Percentiles rank a stretch among this genome's conserved stretches.
Evolutionary conservation across 2,797 vertebrate genomes (phyloP).

Genomic region (Sciaenops ocellatus): DNA sequence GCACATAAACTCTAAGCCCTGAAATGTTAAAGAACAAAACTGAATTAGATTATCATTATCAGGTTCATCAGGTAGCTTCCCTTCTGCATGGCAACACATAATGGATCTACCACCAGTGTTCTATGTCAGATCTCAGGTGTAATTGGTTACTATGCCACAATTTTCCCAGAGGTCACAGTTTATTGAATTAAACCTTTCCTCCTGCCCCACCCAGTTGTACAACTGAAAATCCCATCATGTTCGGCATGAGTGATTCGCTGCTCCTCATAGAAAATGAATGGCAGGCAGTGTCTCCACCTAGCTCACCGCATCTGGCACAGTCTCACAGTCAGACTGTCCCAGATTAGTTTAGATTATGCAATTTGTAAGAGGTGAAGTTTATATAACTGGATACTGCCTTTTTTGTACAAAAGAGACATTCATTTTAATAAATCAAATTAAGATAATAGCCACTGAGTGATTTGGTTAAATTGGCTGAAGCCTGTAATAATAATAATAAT

Average conservation of each 20-base stretch:
- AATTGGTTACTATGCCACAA: slow-evolving; percentile 15
- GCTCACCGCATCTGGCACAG: not conserved
- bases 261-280: slow-evolving; percentile 24
- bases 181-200: slow-evolving; percentile 36
- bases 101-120: not conserved
- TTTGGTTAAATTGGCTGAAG: slow-evolving; percentile 29
- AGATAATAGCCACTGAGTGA: slow-evolving; percentile 14
- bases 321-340: not conserved
- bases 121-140: slow-evolving; percentile 18
- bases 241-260: slow-evolving; percentile 15
- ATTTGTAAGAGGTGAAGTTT: slow-evolving; percentile 14
- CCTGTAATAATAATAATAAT: not conserved
- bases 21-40: too few species aligned
- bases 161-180: slow-evolving; percentile 20
- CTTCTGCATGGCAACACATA: too few species aligned
- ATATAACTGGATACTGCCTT: not conserved
- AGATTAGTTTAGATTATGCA: not conserved
- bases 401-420: not conserved
- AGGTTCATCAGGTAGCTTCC: too few species aligned
- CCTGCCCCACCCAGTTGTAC: not conserved
- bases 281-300: not conserved
- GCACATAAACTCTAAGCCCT: too few species aligned
- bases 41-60: too few species aligned
- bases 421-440: not conserved
- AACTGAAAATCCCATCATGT: slow-evolving; percentile 32